Evolutionary conservation across 2,888 invertebrate species (phyloP), one percentile per base, ranked within the genome.

Genomic region (Mamestra brassicae): DNA sequence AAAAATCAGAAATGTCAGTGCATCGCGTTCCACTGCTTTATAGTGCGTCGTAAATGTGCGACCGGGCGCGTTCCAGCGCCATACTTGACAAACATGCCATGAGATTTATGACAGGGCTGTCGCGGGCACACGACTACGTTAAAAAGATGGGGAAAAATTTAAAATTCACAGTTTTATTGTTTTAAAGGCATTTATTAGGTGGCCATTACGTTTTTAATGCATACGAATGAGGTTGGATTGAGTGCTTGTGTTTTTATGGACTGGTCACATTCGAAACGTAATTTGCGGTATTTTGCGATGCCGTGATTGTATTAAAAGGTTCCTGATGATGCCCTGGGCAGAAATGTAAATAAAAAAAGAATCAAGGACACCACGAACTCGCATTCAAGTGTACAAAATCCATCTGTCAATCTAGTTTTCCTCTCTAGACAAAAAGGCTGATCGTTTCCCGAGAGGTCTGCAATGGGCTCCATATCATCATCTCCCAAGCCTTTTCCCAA

Each of bases 31-130:
- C 77, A 73, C 72, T 74, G 69, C 78, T 84, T 78, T 86, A 85
- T 74, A 75, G 71, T 71, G 74, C 73, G 58, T 78, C 85, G 72
- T 87, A 86, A 81, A 81, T 71, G 86, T 74, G 85, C 64, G 81
- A 79, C 76, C 64, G 63, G 69, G 58, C 81, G 75, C 87, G 83
- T 82, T 78, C 82, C 82, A 83, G 80, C 84, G 84, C 85, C 87
- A 86, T 86, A 86, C 84, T 87, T 93, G 93, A 93, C 93, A 92
- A 93, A 93, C 92, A 91, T 87, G 82, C 84, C 76, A 85, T 82
- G 85, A 85, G 87, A 90, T 90, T 90, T 89, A 90, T 88, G 85
- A 80, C 79, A 90, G 89, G 89, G 89, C 83, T 88, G 90, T 87
- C 90, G 76, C 78, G 36, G 73, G 42, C 86, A 86, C 47, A 72